Base-by-base conservation (phyloP, 2,113 vertebrate genomes). In the Grus americana region DNA sequence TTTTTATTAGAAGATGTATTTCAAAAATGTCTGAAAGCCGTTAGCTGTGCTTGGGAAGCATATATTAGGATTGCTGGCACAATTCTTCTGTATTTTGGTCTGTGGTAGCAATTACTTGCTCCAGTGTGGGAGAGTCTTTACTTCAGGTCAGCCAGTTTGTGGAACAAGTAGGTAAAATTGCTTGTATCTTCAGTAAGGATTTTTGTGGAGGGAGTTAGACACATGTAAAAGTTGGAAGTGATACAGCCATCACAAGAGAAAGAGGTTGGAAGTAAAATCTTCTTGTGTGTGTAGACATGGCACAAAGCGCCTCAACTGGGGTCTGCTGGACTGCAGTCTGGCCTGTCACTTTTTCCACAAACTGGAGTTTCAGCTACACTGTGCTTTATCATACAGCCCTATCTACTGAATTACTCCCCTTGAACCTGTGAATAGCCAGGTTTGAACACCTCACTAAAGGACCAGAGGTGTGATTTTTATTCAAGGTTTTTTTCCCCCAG, bases 1-100 rank as follows among this genome's bases (percentile, higher is more conserved):
- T 72, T 91, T 88, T 95, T 96, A 75, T 91, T 92, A 70, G 52
- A 85, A 91, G 72, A 72, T 91, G 8, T 81, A 91, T 91, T 96
- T 79, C 22, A 93, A 93, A 93, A 93, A 67, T 65, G 22, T 84
- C 76, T 90, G 70, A 68, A 94, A 85, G 68, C 40, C 72, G 86
- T 89, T 91, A 87, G 36, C 66, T 71, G 36, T 80, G 40, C 44
- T 93, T 85, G 54, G 66, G 73, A 86, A 89, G 29, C 15, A 9
- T 85, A 12, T 68, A 26, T 36, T 71, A 29, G 30, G 52, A 27
- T 54, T 89, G 18, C 40, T 87, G 76, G 83, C 70, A 82, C 63
- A 87, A 27, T 10, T 72, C 8, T 75, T 70, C 38, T 71, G 18
- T 63, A 18, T 76, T 82, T 79, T 47, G 38, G n/a, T 74, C 50